Evolutionary conservation across 2,888 invertebrate species (phyloP).

Genomic region (Diarsia mendica): DNA sequence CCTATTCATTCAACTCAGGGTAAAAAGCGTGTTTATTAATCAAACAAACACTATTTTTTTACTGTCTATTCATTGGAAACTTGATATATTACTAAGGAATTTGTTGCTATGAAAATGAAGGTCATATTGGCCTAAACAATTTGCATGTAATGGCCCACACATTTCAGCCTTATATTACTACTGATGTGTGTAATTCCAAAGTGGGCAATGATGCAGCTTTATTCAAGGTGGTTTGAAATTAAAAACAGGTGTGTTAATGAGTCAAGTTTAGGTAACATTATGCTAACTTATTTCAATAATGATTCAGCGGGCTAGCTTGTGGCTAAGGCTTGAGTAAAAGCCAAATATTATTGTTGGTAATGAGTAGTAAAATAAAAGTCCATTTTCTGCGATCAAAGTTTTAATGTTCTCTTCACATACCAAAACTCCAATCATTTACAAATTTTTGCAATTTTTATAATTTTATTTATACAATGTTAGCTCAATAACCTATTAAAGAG

Average conservation of each 20-base stretch:
- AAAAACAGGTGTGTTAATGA: slow-evolving; percentile 1
- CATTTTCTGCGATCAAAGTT: slow-evolving; percentile 82
- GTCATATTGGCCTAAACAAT: slow-evolving; percentile 9
- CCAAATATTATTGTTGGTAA: not conserved
- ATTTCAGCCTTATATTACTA: not conserved
- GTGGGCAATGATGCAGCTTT: not conserved
- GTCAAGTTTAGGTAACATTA: not conserved
- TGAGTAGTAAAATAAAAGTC: slow-evolving; percentile 74
- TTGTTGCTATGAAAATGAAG: slow-evolving; percentile 16
- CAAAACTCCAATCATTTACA: slow-evolving; percentile 83
- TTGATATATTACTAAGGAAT: not conserved
- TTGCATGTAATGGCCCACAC: not conserved
- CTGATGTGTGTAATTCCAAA: not conserved
- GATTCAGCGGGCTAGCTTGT: too few relatives aligned
- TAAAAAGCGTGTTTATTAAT: not conserved
- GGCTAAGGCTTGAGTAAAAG: too few relatives aligned
- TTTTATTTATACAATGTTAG: slow-evolving; percentile 86
- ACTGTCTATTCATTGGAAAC: not conserved
- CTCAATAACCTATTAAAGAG: slow-evolving; percentile 84
- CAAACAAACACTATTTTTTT: not conserved
- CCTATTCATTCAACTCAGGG: not conserved
- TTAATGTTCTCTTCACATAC: slow-evolving; percentile 79
- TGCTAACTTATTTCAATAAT: not conserved
- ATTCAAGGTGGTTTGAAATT: slow-evolving; percentile 28
- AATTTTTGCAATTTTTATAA: slow-evolving; percentile 86